Evolutionary conservation across 2,888 invertebrate species (phyloP), one percentile per base, ranked within the genome.

Genomic region (Drosophila sordidapex): DNA sequence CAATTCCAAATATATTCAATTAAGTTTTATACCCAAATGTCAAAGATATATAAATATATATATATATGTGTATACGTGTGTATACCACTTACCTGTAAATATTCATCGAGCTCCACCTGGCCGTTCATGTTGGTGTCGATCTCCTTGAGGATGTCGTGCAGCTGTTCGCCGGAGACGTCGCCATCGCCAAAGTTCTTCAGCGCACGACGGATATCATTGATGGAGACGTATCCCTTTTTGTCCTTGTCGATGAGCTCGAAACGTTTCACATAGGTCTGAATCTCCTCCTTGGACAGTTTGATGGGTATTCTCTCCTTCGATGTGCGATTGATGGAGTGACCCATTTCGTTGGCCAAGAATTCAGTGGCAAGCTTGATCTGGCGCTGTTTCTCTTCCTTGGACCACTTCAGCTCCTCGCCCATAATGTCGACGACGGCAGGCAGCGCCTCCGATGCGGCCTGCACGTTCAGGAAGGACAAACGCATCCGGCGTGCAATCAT

Each of bases 91-190:
- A 99, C 99, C 98, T 99, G 99, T 93, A 99, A 95, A 94, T 99
- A 99, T 94, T 99, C 99, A 93, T 99, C 99, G 93, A 99, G 95
- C 94, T 99, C 99, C 92, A 99, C 98, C 95, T 99, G 99, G 91
- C 99, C 99, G 94, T 99, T 99, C 96, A 99, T 98, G 94, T 99
- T 99, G 91, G 99, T 97, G 95, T 99, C 99, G 93, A 99, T 99
- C 95, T 99, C 99, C 93, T 95, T 96, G 89, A 99, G 95, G 93
- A 99, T 98, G 93, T 99, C 99, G 94, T 99, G 99, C 90, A 99
- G 95, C 93, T 99, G 97, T 94, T 98, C 97, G 70, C 98, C 98
- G 70, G 97, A 95, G 82, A 98, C 96, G 86, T 97, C 97, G 91
- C 94, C 95, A 93, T 97, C 97, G 87, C 97, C 97, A 92, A 95